Evolutionary conservation across 1,140 invertebrate species (phyloP), one percentile per base, ranked within the genome.

Genomic region (Lepidostoma basale): DNA sequence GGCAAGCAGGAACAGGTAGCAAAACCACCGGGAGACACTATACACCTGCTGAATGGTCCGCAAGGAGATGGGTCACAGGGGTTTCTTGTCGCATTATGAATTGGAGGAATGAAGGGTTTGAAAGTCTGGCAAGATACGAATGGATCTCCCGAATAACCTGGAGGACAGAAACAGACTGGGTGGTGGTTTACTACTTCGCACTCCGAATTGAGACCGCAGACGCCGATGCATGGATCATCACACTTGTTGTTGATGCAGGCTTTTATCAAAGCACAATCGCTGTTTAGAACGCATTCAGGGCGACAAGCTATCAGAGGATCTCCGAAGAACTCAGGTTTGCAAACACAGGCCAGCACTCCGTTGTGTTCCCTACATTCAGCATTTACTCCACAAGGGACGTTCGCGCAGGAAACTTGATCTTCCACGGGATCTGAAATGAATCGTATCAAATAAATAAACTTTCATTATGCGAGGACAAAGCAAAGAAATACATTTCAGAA

Each of bases 191-290:
- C 84, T 1, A 88, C 88, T 70, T 89, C 85, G 74, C 93, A 95
- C 20, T 87, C 80, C 9, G 93, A 90, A 75, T 87, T 87, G 42
- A 88, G 82, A 44, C 92, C 92, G 77, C 92, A 94, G n/a, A 88
- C 88, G 28, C 89, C 87, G 40, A 81, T 78, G 73, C 93, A 95
- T 26, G 92, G 92, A 81, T 92, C 87, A 59, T 89, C 84, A 76
- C 93, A 95, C 81, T 89, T 92, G 65, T 91, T 89, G 74, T 92
- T 93, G 12, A 90, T 85, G 74, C 91, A 94, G 22, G 90, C 88
- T 74, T 85, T 84, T 33, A 86, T 84, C 26, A 86, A 76, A 8
- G 84, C 75, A 78, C 92, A 94, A 75, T 94, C 91, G 14, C 88
- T 87, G 75, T 93, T 93, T 12, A 91, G 84, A 1, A 92, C 88